Percentiles rank a stretch among this genome's conserved stretches.
Conservation (phyloP, 2,113 vertebrate genomes). For the Rhinichthys klamathensis region DNA sequence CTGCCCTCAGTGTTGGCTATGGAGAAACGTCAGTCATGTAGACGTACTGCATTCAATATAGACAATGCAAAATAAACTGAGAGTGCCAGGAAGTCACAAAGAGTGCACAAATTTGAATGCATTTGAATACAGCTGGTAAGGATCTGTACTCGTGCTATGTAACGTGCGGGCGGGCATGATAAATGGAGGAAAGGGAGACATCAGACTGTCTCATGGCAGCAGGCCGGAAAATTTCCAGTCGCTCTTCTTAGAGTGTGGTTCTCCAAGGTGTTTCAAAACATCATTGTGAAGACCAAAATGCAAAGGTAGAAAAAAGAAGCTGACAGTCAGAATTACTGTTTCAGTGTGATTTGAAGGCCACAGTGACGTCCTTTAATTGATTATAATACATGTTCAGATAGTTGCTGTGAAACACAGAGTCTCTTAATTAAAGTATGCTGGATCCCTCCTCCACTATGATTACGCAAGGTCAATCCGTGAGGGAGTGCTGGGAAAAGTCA, state of each 20-base stretch:
- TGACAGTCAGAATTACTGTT: neutral
- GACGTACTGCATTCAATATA: neutral
- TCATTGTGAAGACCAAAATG: neutral
- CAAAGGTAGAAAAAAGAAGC: neutral
- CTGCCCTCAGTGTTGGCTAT: neutral
- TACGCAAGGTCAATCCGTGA: conserved; percentile 59
- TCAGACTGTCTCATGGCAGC: neutral
- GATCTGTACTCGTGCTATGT: neutral
- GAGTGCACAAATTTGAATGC: conserved; percentile 15
- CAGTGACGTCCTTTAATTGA: neutral
- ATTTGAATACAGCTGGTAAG: conserved; percentile 36
- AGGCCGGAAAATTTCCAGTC: neutral
- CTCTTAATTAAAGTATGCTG: conserved; percentile 1
- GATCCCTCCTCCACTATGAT: neutral
- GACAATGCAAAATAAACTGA: neutral
- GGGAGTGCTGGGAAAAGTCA: conserved; percentile 74
- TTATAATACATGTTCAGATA: neutral
- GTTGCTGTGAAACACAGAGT: neutral
- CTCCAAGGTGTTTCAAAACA: neutral
- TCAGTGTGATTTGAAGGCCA: neutral
- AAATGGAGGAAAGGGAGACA: neutral
- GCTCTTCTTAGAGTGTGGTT: neutral
- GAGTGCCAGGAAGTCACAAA: neutral
- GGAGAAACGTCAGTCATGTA: conserved; percentile 4
- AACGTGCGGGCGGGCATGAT: neutral